A percentile compares a stretch with the other conserved stretches of the same genome.
Conservation (phyloP, 1,140 invertebrate species). For the Aphaenogaster ashmeadi region DNA sequence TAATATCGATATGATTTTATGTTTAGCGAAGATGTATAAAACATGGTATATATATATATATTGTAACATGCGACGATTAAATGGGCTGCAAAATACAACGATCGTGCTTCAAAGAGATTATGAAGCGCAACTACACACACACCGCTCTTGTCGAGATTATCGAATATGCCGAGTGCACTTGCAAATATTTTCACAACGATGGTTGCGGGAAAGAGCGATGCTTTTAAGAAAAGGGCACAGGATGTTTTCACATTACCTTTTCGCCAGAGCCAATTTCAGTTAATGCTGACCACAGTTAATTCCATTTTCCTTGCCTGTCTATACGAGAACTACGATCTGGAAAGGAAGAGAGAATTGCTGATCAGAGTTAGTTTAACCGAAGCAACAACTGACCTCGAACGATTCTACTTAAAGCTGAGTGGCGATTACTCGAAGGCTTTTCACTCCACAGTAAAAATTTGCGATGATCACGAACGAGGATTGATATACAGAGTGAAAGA, state of each 20-base stretch:
- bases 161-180: constrained; percentile 22
- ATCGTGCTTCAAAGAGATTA: constrained; percentile 45
- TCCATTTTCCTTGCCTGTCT: constrained; percentile 46
- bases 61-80: not conserved
- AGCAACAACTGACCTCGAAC: constrained; percentile 53
- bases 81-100: constrained; percentile 14
- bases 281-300: constrained; percentile 52
- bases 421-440: constrained; percentile 5
- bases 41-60: not conserved
- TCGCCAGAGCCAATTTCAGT: constrained; percentile 43
- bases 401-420: constrained; percentile 44
- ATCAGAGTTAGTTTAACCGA: constrained; percentile 45
- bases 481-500: not conserved
- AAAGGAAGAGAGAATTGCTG: constrained; percentile 46
- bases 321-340: constrained; percentile 40
- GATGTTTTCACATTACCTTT: constrained; percentile 23
- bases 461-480: not conserved
- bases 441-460: constrained; percentile 13
- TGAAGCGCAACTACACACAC: constrained; percentile 6
- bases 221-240: constrained; percentile 18
- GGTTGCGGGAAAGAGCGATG: not conserved
- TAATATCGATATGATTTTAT: constrained; percentile 26
- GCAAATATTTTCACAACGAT: constrained; percentile 28
- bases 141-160: constrained; percentile 1
- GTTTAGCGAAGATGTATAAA: not conserved